A percentile compares a stretch with the other conserved stretches of the same genome.
Conservation (phyloP, 1,140 invertebrate species). For the Liolophura sinensis region DNA sequence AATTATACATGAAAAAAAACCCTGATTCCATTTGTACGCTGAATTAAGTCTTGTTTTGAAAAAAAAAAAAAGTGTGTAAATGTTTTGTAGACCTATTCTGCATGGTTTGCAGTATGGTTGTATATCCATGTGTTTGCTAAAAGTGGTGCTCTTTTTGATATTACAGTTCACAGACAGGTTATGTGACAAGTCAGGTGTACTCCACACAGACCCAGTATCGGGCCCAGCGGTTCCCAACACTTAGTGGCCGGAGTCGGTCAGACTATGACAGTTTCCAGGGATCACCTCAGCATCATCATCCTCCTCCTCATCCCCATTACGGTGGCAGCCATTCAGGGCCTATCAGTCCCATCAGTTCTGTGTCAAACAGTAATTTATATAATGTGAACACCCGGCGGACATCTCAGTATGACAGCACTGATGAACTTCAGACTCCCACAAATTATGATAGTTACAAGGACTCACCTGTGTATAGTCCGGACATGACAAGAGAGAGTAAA, state of each 20-base stretch:
- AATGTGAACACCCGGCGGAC: constrained; percentile 39
- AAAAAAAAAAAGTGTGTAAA: no score
- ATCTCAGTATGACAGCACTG: constrained; percentile 43
- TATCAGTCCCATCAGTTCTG: constrained; percentile 33
- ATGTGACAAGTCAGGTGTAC: constrained; percentile 57
- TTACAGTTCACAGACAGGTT: constrained; percentile 47
- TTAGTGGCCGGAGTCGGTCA: constrained; percentile 27
- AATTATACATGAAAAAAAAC: constrained; percentile 1
- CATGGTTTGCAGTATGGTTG: no score
- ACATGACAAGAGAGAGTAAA: constrained; percentile 14
- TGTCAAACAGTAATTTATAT: constrained; percentile 40
- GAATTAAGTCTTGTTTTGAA: no score
- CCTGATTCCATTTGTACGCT: neutral
- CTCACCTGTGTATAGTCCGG: constrained; percentile 10
- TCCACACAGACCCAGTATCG: constrained; percentile 54
- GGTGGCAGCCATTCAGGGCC: constrained; percentile 32
- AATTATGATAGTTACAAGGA: constrained; percentile 9
- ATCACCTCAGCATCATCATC: constrained; percentile 8
- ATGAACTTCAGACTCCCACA: constrained; percentile 33
- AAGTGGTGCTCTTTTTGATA: constrained; percentile 13
- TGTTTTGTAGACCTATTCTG: no score
- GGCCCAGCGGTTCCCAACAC: constrained; percentile 55
- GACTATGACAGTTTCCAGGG: constrained; percentile 36
- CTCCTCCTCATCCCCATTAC: constrained; percentile 10
- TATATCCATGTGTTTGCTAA: no score